A percentile compares a stretch with the other conserved stretches of the same genome.
Evolutionary conservation across 2,888 invertebrate genomes (phyloP).

Genomic region (Caenorhabditis plicata): DNA sequence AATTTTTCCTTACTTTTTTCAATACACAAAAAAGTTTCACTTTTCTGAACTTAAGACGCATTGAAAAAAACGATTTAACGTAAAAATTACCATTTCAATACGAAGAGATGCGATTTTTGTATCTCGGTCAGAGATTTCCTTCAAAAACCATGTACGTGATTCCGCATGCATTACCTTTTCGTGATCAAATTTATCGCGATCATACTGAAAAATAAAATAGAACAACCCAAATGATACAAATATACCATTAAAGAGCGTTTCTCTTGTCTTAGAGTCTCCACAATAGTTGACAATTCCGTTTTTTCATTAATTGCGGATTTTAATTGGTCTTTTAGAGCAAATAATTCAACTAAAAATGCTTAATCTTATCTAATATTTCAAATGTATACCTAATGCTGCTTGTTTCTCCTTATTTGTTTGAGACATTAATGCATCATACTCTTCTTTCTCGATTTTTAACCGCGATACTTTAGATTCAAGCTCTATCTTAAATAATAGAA

Average conservation of each 20-base stretch:
- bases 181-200: constrained; percentile 24
- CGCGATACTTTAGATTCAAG: constrained; percentile 28
- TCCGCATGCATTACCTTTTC: constrained; percentile 30
- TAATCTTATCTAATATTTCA: too few relatives aligned
- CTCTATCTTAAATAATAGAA: constrained; percentile 14
- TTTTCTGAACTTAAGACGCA: too few relatives aligned
- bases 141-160: constrained; percentile 35
- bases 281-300: constrained; percentile 6
- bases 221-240: not conserved
- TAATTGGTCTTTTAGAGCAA: constrained; percentile 28
- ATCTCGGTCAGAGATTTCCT: constrained; percentile 52
- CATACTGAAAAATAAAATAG: constrained; percentile 19
- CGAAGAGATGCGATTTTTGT: constrained; percentile 44
- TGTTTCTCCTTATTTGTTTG: constrained; percentile 43
- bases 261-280: constrained; percentile 26
- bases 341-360: constrained; percentile 31
- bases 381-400: too few relatives aligned
- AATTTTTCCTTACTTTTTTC: too few relatives aligned
- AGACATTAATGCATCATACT: constrained; percentile 37
- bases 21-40: too few relatives aligned
- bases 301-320: constrained; percentile 21
- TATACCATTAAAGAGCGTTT: constrained; percentile 18
- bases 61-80: too few relatives aligned
- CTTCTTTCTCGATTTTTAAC: constrained; percentile 41
- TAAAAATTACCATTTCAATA: constrained; percentile 36